Evolutionary conservation across 2,888 invertebrate genomes (phyloP), one percentile per base, ranked within the genome.

Genomic region (Peribatodes rhomboidaria): DNA sequence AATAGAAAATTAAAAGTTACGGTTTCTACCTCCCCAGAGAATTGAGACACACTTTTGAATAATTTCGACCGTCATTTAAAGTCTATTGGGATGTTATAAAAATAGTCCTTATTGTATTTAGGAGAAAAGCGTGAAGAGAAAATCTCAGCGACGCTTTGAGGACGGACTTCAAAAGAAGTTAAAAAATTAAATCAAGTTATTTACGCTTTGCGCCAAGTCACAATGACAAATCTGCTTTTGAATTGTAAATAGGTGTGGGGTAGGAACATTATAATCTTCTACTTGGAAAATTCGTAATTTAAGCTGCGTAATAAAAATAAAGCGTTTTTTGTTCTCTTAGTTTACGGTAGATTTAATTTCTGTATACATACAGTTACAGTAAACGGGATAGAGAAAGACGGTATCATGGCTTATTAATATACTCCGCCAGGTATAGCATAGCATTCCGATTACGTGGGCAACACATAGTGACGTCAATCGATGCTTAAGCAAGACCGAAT

Each of bases 141-240:
- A 42, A 52, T 41, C 65, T 57, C 61, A 53, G 52, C 47, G n/a
- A 63, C 58, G 53, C 58, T 64, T 58, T 41, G 54, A 60, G 62
- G 58, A 49, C 49, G 53, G 52, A 52, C 61, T 63, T 65, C 53
- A 65, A 58, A 62, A 56, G 59, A 65, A 72, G 63, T 67, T 64
- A 72, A 71, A 69, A 67, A 70, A 73, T 71, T 73, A 69, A 75
- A 68, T 56, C 47, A 53, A 75, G 67, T 67, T 71, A 72, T 67
- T 69, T 69, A 69, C 68, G 68, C 22, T 72, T 71, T 71, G 42
- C 61, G 61, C 59, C 68, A 61, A 56, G 55, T 68, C 60, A 68
- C 67, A 75, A 67, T 68, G 68, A 66, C 42, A 65, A 65, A 31
- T 63, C 42, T 44, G 61, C 62, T 72, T 68, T 65, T 65, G 65